These are phyloP conservation scores for Seladonia tumulorum DNA, from an alignment of 2,888 invertebrate genomes.

Conservation along the genomic window DNA sequence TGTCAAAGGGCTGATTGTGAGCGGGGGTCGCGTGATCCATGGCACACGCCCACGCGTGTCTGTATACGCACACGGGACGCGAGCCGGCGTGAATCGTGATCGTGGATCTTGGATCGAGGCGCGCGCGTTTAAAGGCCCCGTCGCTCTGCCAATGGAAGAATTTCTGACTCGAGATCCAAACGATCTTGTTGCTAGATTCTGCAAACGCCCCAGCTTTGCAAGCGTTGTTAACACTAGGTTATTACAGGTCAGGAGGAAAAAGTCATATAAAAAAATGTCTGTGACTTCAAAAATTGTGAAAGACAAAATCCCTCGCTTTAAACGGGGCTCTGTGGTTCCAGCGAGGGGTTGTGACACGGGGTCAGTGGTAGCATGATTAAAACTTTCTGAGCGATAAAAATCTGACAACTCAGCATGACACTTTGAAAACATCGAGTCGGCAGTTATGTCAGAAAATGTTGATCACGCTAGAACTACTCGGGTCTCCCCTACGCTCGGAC, in stretches of 20 bases:
- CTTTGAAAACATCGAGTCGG: too few species aligned
- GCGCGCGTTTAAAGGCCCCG: conserved; percentile 30
- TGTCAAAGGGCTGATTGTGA: conserved; percentile 76
- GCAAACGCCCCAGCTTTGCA: background rate
- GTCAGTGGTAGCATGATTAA: too few species aligned
- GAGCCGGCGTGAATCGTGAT: background rate
- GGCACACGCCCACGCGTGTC: conserved; percentile 71
- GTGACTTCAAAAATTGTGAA: too few species aligned
- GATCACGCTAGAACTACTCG: background rate
- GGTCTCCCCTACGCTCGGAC: background rate
- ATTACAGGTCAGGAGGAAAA: too few species aligned
- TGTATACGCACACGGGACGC: conserved; percentile 33
- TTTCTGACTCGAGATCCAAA: conserved; percentile 40
- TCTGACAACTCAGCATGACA: too few species aligned
- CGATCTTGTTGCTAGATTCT: background rate
- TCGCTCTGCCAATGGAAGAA: conserved; percentile 49
- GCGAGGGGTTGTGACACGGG: too few species aligned
- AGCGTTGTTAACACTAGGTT: too few species aligned
- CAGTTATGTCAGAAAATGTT: background rate
- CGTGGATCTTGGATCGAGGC: conserved; percentile 19
- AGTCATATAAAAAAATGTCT: too few species aligned
- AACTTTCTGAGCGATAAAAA: too few species aligned
- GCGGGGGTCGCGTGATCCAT: conserved; percentile 74
- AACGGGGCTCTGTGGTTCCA: too few species aligned
- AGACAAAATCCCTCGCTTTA: too few species aligned